phyloP scores from a whole-genome alignment of 2,113 vertebrate species.

The Toxostoma redivivum region DNA sequence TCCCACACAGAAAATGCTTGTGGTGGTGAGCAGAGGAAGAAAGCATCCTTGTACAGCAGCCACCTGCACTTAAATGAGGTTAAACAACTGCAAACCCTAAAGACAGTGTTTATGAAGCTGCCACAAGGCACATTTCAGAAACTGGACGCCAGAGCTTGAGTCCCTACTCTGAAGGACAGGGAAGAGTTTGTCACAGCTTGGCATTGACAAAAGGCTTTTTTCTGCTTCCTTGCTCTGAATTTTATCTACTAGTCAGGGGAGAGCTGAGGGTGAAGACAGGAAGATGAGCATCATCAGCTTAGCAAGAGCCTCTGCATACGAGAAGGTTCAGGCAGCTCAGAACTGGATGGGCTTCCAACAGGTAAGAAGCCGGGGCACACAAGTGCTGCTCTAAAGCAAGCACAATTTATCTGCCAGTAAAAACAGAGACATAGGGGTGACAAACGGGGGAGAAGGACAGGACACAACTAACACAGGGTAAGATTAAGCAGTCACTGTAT shows the following conservation, averaged over 20 bases:
- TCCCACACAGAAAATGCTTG: neutral
- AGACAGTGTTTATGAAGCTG: neutral
- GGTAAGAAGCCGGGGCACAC: neutral
- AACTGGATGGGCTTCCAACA: neutral
- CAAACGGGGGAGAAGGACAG: neutral
- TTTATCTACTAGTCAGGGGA: neutral
- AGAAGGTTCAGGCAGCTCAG: neutral
- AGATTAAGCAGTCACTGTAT: neutral
- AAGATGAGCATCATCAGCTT: neutral
- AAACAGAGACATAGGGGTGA: neutral
- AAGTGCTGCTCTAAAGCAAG: neutral
- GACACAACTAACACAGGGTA: neutral
- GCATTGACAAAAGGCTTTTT: neutral
- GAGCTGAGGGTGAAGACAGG: neutral
- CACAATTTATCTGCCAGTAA: neutral
- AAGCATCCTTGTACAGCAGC: neutral
- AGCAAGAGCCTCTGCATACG: accelerated
- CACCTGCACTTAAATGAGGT: neutral
- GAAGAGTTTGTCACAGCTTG: neutral
- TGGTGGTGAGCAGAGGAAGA: neutral
- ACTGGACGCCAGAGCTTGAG: neutral
- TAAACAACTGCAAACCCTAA: neutral
- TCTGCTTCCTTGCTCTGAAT: neutral
- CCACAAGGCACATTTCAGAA: neutral
- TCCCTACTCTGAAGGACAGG: neutral